Evolutionary conservation across 1,140 invertebrate species (phyloP).

Genomic region (Delia radicum): DNA sequence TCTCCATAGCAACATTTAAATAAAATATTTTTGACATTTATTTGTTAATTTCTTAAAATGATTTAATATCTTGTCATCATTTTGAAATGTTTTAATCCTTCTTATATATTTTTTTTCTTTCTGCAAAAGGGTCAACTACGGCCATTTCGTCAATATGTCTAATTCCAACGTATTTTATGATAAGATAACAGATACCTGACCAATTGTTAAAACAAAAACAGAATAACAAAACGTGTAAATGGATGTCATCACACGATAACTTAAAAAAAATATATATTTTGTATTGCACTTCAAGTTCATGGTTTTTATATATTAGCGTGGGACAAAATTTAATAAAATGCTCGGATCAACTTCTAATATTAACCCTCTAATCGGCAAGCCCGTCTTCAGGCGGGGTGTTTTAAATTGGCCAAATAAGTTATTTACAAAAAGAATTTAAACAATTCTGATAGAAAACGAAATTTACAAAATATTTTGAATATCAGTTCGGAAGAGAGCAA

Average conservation of each 20-base stretch:
- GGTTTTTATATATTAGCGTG: too few relatives aligned
- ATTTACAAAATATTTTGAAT: too few relatives aligned
- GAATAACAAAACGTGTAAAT: not conserved
- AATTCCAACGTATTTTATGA: not conserved
- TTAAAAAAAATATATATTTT: too few relatives aligned
- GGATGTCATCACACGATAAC: not conserved
- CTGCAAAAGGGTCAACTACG: not conserved
- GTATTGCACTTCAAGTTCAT: not conserved
- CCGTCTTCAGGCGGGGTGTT: too few relatives aligned
- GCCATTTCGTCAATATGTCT: not conserved
- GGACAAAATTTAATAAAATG: too few relatives aligned
- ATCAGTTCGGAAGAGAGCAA: too few relatives aligned
- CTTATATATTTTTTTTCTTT: not conserved
- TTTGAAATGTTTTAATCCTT: not conserved
- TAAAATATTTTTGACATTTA: not conserved
- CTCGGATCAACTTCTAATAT: too few relatives aligned
- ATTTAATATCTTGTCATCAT: not conserved
- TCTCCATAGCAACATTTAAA: not conserved
- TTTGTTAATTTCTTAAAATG: not conserved
- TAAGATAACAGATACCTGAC: not conserved
- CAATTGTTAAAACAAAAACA: not conserved
- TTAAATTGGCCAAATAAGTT: too few relatives aligned
- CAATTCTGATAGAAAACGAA: too few relatives aligned
- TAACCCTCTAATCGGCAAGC: too few relatives aligned
- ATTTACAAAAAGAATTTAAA: too few relatives aligned